Conservation (phyloP, 1,140 invertebrate species). For the Dolichoris vasculosae region DNA sequence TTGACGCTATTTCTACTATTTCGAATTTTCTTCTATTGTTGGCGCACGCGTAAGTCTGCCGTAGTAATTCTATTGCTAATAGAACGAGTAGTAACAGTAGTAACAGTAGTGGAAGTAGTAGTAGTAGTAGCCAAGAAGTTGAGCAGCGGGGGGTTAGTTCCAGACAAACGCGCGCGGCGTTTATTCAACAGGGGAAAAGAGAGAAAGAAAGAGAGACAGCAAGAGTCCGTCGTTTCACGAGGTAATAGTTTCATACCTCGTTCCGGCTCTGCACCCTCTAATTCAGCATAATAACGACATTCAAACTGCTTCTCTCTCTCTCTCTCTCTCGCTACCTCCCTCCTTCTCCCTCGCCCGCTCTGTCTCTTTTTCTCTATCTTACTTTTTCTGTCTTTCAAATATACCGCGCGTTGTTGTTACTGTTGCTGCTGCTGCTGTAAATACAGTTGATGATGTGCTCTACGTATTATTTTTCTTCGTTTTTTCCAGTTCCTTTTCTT, state of each 20-base stretch:
- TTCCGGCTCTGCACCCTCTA: slow-evolving; percentile 75
- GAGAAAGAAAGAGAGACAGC: neutral
- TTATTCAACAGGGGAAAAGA: neutral
- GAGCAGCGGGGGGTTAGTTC: slow-evolving; percentile 6
- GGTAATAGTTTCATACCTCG: slow-evolving; percentile 76
- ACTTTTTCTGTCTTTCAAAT: slow-evolving; percentile 20
- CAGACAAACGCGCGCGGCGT: neutral
- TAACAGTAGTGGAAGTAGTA: no score
- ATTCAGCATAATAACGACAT: slow-evolving; percentile 75
- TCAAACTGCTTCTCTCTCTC: slow-evolving; percentile 68
- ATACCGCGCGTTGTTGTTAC: neutral
- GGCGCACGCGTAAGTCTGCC: no score
- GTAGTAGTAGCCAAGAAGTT: no score
- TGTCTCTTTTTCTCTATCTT: slow-evolving; percentile 25
- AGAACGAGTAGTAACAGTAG: no score
- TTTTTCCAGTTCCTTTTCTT: slow-evolving; percentile 22
- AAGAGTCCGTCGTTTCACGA: slow-evolving; percentile 67
- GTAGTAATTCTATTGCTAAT: no score
- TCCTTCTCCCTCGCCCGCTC: slow-evolving; percentile 22
- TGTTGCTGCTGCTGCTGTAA: slow-evolving; percentile 36
- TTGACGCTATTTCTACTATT: no score
- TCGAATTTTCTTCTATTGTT: no score
- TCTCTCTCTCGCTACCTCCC: slow-evolving; percentile 42
- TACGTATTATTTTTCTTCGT: neutral
- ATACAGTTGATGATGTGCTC: slow-evolving; percentile 29